Base-by-base conservation (phyloP, 1,140 invertebrate species). In the Drosophila funebris region DNA sequence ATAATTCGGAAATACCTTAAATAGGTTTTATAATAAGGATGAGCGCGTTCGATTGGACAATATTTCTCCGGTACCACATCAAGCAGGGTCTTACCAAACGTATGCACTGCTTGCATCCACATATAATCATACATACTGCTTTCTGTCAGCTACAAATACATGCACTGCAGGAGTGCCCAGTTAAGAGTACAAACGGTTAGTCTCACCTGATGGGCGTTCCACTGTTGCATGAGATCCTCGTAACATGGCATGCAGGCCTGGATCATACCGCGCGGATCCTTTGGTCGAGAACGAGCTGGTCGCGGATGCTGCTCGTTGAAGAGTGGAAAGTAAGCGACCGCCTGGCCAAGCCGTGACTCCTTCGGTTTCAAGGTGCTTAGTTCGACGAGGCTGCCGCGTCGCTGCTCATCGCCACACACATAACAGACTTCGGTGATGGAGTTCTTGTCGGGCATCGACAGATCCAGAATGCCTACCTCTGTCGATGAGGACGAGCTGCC, bases 371-470 rank as follows among this genome's bases (percentile, higher is more conserved):
- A 93, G 36, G 94, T 94, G 77, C 93, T 93, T 37, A 94, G 90
- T 76, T 94, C 94, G 58, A 92, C 94, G 18, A 97, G 93, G 64
- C 96, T 96, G 33, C 96, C 96, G 58, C 95, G 93, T 63, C 95
- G 95, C 87, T 96, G 96, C 91, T 97, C 96, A 89, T 97, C 96
- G n/a, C 96, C 96, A 91, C 97, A 97, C 8, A 97, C 95, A 90
- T 96, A 96, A 91, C 96, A 97, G 16, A 97, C 96, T 93, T 97
- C 96, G 39, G 96, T 97, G 58, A 95, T 94, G 36, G 96, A 96
- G 93, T 97, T 97, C 93, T 97, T 97, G 85, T 97, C 96, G 1
- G 97, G 96, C 96, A 97, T 97, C 57, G 96, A 97, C 50, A 97
- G 93, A 92, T 97, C 97, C 48, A 97, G 92, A 74, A 97, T 96